A percentile compares a stretch with the other conserved stretches of the same genome.
phyloP scores from a whole-genome alignment of 2,888 invertebrate genomes.

The Amphipyra berbera region DNA sequence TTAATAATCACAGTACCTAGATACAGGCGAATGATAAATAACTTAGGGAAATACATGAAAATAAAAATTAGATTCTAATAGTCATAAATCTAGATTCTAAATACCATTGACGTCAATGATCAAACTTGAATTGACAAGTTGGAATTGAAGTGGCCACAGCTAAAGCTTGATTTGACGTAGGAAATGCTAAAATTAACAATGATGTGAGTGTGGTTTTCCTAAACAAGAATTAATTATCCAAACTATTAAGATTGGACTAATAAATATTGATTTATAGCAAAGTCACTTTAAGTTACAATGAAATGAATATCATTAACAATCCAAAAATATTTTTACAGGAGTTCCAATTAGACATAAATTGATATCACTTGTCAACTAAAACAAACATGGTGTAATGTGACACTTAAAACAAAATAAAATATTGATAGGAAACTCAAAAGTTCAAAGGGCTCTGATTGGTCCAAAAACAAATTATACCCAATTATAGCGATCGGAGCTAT shows the following conservation, averaged over 20 bases:
- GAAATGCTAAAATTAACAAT: conserved; percentile 8
- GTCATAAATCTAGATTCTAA: conserved; percentile 26
- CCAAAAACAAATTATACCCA: conserved; percentile 71
- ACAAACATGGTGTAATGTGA: conserved; percentile 53
- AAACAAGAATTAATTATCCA: conserved; percentile 7
- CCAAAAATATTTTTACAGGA: conserved; percentile 13
- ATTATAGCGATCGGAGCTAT: conserved; percentile 66
- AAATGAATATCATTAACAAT: conserved; percentile 14
- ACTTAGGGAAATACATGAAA: not conserved
- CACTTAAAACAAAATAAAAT: conserved; percentile 52
- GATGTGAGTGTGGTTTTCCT: conserved; percentile 4
- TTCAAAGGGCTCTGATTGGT: conserved; percentile 63
- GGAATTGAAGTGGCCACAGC: conserved; percentile 1
- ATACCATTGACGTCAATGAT: conserved; percentile 26
- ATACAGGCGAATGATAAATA: conserved; percentile 15
- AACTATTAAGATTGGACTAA: not conserved
- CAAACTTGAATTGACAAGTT: conserved; percentile 24
- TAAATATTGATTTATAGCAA: not conserved
- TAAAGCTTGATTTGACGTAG: conserved; percentile 1
- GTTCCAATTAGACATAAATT: conserved; percentile 29
- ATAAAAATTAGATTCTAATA: conserved; percentile 9
- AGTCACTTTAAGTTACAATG: not conserved
- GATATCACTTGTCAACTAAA: conserved; percentile 39
- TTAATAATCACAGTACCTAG: conserved; percentile 35
- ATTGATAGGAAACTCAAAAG: conserved; percentile 59